phyloP scores from a whole-genome alignment of 2,888 invertebrate species.

The Schizaphis graminum region DNA sequence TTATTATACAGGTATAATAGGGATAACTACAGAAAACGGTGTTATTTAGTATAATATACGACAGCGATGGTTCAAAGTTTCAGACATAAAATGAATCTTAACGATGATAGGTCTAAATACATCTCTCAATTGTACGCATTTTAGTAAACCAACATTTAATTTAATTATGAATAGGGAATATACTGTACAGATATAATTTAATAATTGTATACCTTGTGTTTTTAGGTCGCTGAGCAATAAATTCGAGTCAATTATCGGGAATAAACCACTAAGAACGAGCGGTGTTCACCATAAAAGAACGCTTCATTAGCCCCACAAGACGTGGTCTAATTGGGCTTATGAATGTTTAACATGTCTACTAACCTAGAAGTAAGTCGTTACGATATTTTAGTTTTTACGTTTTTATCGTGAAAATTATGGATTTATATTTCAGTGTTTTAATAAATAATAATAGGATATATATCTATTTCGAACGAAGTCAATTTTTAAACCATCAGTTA shows the following conservation, averaged over 20 bases:
- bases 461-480: background rate
- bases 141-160: background rate
- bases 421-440: background rate
- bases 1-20: background rate
- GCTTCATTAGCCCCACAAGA: background rate
- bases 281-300: background rate
- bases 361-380: background rate
- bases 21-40: too few species aligned
- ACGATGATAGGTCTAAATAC: background rate
- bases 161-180: background rate
- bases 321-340: slow-evolving; percentile 10
- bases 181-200: background rate
- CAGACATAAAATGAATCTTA: background rate
- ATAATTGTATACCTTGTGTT: background rate
- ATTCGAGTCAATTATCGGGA: background rate
- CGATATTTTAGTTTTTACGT: background rate
- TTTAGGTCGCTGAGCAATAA: background rate
- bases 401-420: background rate
- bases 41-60: background rate
- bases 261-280: background rate
- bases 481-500: background rate
- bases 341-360: slow-evolving; percentile 35
- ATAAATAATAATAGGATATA: background rate
- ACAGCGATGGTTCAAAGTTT: background rate
- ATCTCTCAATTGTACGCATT: background rate